A percentile compares a stretch with the other conserved stretches of the same genome.
Evolutionary conservation across 2,113 vertebrate species (phyloP).

Genomic region (Microcebus lehilahytsara): DNA sequence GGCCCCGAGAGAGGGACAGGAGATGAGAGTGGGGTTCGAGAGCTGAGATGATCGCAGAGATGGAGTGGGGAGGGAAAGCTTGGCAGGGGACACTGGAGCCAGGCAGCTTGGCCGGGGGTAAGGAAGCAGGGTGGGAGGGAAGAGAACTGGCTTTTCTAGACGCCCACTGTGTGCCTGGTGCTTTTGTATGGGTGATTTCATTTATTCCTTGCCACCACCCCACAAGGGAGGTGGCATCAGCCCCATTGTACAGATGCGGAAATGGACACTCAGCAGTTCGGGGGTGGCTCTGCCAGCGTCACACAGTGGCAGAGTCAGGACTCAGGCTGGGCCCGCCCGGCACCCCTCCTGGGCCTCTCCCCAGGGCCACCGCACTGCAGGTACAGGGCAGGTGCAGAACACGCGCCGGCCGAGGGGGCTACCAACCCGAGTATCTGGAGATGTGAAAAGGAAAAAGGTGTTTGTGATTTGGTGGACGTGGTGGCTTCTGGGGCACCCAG

Average conservation of each 20-base stretch:
- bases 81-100: not conserved
- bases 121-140: not conserved
- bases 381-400: not conserved
- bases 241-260: not conserved
- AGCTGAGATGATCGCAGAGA: not conserved
- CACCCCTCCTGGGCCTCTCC: not conserved
- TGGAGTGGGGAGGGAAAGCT: not conserved
- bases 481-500: not conserved
- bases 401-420: rapidly evolving
- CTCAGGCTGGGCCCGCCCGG: not conserved
- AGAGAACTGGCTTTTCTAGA: not conserved
- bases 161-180: not conserved
- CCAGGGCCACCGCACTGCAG: not conserved
- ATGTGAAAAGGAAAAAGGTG: not conserved
- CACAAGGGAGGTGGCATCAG: too few species aligned
- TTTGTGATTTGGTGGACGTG: not conserved
- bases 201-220: not conserved
- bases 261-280: not conserved
- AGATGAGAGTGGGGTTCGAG: not conserved
- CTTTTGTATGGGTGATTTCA: not conserved
- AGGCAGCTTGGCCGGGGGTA: not conserved
- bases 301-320: not conserved
- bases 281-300: not conserved
- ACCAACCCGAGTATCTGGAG: not conserved
- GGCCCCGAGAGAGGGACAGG: not conserved